phyloP scores from a whole-genome alignment of 2,113 vertebrate species.

The Gnathonemus echidnorhynchus region DNA sequence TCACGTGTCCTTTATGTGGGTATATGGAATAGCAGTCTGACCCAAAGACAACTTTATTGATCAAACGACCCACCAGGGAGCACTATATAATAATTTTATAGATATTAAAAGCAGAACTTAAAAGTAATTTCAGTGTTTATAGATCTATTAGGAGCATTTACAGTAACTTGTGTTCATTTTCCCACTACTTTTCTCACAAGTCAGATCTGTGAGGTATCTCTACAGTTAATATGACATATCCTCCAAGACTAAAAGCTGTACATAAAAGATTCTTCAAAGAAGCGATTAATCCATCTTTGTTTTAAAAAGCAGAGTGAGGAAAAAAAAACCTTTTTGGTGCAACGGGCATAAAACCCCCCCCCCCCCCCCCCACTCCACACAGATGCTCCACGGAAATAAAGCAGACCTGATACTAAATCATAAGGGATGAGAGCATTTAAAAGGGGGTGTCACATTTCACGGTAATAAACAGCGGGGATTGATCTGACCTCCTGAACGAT shows the following conservation, averaged over 20 bases:
- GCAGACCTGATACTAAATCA: slow-evolving; percentile 74
- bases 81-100: background rate
- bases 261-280: slow-evolving; percentile 70
- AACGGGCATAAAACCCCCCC: slow-evolving; percentile 59
- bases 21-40: background rate
- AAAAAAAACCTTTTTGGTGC: slow-evolving; percentile 64
- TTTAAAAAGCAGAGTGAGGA: slow-evolving; percentile 63
- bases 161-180: background rate
- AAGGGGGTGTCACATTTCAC: slow-evolving; percentile 90
- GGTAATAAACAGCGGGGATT: slow-evolving; percentile 97
- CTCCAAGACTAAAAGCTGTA: slow-evolving; percentile 71
- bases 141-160: background rate
- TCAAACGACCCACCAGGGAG: background rate
- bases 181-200: slow-evolving; percentile 32
- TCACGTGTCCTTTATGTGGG: background rate
- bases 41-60: background rate
- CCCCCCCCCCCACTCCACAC: slow-evolving; percentile 29
- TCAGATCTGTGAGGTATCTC: slow-evolving; percentile 61
- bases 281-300: slow-evolving; percentile 73
- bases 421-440: slow-evolving; percentile 84
- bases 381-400: slow-evolving; percentile 57
- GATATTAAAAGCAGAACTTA: slow-evolving; percentile 5
- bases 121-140: slow-evolving; percentile 10
- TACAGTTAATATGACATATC: slow-evolving; percentile 75
- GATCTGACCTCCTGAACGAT: slow-evolving; percentile 89